Percentiles rank a stretch among this genome's conserved stretches.
These are phyloP conservation scores for Cryptus viduatorius DNA, from an alignment of 2,888 invertebrate species.

Conservation along the genomic window DNA sequence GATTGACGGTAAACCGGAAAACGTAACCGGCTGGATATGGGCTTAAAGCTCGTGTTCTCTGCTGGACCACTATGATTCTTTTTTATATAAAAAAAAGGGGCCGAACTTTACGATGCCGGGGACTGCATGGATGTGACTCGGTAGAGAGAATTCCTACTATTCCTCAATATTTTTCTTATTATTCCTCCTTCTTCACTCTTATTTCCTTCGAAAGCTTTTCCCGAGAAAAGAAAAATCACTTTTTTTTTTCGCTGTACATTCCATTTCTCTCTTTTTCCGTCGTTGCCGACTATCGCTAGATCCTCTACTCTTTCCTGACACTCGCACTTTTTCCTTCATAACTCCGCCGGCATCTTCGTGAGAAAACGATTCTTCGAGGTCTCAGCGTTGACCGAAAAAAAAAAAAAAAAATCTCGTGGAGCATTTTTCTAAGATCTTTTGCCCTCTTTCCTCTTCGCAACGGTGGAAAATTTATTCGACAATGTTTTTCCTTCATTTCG, in stretches of 20 bases:
- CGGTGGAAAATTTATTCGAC: conserved; percentile 22
- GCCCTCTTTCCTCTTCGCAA: not conserved
- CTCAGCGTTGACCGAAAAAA: conserved; percentile 3
- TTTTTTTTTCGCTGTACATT: conserved; percentile 14
- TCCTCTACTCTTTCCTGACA: conserved; percentile 4
- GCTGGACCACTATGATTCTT: conserved; percentile 24
- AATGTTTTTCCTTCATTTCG: conserved; percentile 8
- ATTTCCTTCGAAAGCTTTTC: not conserved
- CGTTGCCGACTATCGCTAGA: not conserved
- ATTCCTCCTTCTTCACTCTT: not conserved
- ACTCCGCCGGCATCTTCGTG: conserved; percentile 29
- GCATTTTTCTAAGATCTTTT: not conserved
- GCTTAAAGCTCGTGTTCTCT: conserved; percentile 13
- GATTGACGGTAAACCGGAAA: conserved; percentile 13
- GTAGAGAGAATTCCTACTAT: conserved; percentile 5
- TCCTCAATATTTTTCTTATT: conserved; percentile 17
- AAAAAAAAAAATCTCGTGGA: not conserved
- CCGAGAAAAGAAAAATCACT: conserved; percentile 6
- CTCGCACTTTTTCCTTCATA: conserved; percentile 5
- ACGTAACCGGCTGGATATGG: conserved; percentile 8
- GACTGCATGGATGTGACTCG: conserved; percentile 28
- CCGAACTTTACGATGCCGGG: conserved; percentile 39
- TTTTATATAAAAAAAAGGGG: conserved; percentile 12
- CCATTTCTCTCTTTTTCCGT: not conserved
- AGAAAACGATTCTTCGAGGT: conserved; percentile 38